Evolutionary conservation across 2,797 vertebrate species (phyloP), one percentile per base, ranked within the genome.

Genomic region (Gephyroberyx darwinii): DNA sequence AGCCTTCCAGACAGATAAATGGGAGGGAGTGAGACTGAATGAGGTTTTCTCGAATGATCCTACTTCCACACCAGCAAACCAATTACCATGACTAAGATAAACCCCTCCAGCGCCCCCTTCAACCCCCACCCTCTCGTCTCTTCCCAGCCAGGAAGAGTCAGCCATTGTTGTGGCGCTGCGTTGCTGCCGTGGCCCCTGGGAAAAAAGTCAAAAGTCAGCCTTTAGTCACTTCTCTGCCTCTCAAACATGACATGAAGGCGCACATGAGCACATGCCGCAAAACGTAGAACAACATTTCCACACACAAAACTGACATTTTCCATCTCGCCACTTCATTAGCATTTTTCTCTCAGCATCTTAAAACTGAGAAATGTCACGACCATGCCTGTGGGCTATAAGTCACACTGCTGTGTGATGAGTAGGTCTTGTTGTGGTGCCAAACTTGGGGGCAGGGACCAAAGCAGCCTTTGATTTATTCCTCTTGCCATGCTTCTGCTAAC

Each of bases 21-120:
- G 89, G 86, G 86, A 85, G 86, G 67, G 88, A 91, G 88, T 88
- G 90, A 86, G 86, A 86, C 89, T 90, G 91, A 93, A 93, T 92
- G 91, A 93, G 92, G 89, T 92, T 93, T 92, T 93, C 90, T 91
- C 88, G 82, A 93, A 93, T 93, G 86, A 94, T 93, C 92, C 91
- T 82, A 89, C 91, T 93, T 93, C 92, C 91, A 92, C 86, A 88
- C 88, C 92, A 90, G 92, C 93, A 92, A 93, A 93, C 91, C 92
- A 93, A 94, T 94, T 93, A 94, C 93, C 90, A 93, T 93, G 92
- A 93, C 92, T 91, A 93, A 92, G 92, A 94, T 93, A 94, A 93
- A 91, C 92, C 89, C 93, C 86, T 90, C 88, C 65, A 85, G 84
- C 82, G 69, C 74, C 83, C 72, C 70, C 52, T 54, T 62, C 56